These are phyloP conservation scores for Chrysopa pallens DNA, from an alignment of 1,140 invertebrate genomes.

Conservation along the genomic window DNA sequence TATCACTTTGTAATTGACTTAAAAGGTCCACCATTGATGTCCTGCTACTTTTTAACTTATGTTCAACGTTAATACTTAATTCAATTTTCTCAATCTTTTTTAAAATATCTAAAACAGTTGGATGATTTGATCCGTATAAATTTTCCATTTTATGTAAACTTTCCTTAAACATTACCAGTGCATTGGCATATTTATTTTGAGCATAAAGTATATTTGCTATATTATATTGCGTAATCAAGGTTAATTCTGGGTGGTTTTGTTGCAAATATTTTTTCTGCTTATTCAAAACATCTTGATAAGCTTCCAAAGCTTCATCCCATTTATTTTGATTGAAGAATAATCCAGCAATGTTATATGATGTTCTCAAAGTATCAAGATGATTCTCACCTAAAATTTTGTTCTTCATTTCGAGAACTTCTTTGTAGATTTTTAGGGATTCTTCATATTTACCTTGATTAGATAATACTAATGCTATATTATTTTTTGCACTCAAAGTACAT, in stretches of 20 bases:
- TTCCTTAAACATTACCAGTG: too few relatives aligned
- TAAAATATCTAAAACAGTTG: too few relatives aligned
- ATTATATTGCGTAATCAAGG: slow-evolving; percentile 6
- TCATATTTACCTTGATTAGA: slow-evolving; percentile 8
- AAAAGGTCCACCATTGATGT: too few relatives aligned
- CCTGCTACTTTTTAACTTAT: background rate
- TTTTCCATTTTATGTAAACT: too few relatives aligned
- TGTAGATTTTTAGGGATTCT: slow-evolving; percentile 10
- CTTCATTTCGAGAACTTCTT: slow-evolving; percentile 9
- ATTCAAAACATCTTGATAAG: slow-evolving; percentile 1
- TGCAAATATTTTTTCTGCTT: slow-evolving; percentile 5
- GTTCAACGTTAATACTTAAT: background rate
- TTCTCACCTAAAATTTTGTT: slow-evolving; percentile 9
- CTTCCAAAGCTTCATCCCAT: too few relatives aligned
- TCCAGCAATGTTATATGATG: slow-evolving; percentile 4
- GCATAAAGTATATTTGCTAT: slow-evolving; percentile 4
- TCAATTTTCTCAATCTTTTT: background rate
- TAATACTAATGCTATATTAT: too few relatives aligned
- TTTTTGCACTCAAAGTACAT: too few relatives aligned
- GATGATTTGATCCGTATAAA: too few relatives aligned
- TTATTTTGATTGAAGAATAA: background rate
- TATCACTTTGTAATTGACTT: too few relatives aligned
- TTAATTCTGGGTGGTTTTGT: slow-evolving; percentile 7
- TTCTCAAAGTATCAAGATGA: slow-evolving; percentile 13
- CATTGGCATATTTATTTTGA: slow-evolving; percentile 2